Percentiles rank a stretch among this genome's conserved stretches.
These are phyloP conservation scores for Serranus cabrilla DNA, from an alignment of 2,797 vertebrate species.

Conservation along the genomic window DNA sequence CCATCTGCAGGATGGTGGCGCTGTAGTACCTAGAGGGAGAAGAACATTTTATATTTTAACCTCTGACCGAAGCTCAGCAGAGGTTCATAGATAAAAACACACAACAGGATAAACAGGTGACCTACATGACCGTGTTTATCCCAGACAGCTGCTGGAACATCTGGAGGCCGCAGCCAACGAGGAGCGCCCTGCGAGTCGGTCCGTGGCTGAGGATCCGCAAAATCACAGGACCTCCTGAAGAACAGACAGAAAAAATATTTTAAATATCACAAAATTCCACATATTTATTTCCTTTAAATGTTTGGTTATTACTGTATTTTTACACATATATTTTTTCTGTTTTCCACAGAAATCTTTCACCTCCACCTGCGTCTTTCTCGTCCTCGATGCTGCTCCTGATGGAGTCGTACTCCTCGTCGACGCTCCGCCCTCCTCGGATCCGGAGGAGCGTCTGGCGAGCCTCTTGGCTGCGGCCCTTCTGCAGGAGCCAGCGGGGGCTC, in stretches of 20 bases:
- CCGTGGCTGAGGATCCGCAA: slow-evolving; percentile 90
- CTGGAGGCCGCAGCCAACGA: slow-evolving; percentile 95
- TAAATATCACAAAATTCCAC: neutral
- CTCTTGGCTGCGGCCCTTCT: slow-evolving; percentile 91
- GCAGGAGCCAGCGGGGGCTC: slow-evolving; percentile 97
- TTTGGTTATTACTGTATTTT: neutral
- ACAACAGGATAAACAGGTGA: slow-evolving; percentile 49
- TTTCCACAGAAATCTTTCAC: slow-evolving; percentile 67
- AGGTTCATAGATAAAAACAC: too few species aligned
- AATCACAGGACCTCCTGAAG: slow-evolving; percentile 89
- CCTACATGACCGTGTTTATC: slow-evolving; percentile 99
- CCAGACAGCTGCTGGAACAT: slow-evolving; percentile 98
- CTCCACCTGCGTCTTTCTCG: slow-evolving; percentile 88
- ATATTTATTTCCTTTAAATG: neutral
- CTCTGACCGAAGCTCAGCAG: too few species aligned
- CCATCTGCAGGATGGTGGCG: slow-evolving; percentile 99
- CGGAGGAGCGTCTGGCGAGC: slow-evolving; percentile 89
- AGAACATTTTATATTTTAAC: too few species aligned
- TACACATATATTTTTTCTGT: neutral
- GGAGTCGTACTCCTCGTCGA: slow-evolving; percentile 92
- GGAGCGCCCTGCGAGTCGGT: slow-evolving; percentile 91
- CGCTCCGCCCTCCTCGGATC: slow-evolving; percentile 89
- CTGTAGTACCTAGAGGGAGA: slow-evolving; percentile 98
- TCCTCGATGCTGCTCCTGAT: slow-evolving; percentile 93
- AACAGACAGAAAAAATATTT: neutral